Evolutionary conservation across 2,888 invertebrate species (phyloP).

Genomic region (Abrostola tripartita): DNA sequence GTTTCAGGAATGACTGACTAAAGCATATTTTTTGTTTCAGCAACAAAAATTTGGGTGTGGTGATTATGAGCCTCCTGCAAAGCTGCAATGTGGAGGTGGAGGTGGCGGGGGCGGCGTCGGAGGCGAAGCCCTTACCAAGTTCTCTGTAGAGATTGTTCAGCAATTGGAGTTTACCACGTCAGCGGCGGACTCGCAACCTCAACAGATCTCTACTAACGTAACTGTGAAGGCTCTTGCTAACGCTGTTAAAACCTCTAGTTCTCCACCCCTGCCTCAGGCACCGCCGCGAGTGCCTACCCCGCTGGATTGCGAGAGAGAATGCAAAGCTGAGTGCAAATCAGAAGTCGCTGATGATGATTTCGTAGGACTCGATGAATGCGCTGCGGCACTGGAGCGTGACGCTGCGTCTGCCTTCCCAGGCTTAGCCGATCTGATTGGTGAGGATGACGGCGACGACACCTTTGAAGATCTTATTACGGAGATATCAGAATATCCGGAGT

Average conservation of each 20-base stretch:
- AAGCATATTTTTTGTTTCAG: constrained; percentile 85
- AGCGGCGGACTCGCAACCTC: constrained; percentile 95
- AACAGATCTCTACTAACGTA: constrained; percentile 97
- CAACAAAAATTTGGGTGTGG: constrained; percentile 95
- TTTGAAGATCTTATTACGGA: constrained; percentile 96
- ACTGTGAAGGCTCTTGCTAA: constrained; percentile 92
- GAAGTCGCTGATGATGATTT: constrained; percentile 94
- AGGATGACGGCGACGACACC: constrained; percentile 94
- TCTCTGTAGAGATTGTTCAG: constrained; percentile 97
- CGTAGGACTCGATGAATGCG: constrained; percentile 95
- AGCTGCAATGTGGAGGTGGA: constrained; percentile 88
- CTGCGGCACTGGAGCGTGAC: constrained; percentile 95
- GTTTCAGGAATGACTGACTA: constrained; percentile 25
- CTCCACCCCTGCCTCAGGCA: constrained; percentile 81
- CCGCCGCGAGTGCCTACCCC: constrained; percentile 92
- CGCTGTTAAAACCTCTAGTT: constrained; percentile 82
- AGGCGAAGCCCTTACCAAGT: constrained; percentile 90
- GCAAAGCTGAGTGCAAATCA: constrained; percentile 93
- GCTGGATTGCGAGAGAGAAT: constrained; percentile 94
- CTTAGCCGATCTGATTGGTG: constrained; percentile 94
- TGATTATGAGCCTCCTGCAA: constrained; percentile 93
- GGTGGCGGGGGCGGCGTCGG: constrained; percentile 77
- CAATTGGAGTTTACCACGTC: constrained; percentile 96
- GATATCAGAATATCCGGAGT: constrained; percentile 94
- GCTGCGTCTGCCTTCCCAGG: constrained; percentile 93